Evolutionary conservation across 2,113 vertebrate genomes (phyloP).

Genomic region (Cyphomyrus discorhynchus): DNA sequence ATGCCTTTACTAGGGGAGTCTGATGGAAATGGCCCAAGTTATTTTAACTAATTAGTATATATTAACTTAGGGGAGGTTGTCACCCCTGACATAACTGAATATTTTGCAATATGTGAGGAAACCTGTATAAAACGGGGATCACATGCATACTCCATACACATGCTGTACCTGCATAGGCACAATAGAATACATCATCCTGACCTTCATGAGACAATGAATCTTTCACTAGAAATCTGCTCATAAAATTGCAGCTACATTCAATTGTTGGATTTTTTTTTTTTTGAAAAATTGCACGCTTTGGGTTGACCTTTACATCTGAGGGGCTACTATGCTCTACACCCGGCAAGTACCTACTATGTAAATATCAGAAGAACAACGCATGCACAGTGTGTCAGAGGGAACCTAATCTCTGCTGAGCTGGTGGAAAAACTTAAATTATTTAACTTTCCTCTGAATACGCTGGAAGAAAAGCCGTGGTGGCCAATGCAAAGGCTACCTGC

Average conservation of each 20-base stretch:
- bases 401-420: neutral
- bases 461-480: slow-evolving; percentile 25
- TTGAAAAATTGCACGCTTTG: neutral
- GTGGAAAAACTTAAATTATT: neutral
- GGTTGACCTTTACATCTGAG: neutral
- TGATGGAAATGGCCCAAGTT: neutral
- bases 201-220: neutral
- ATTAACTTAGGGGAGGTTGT: neutral
- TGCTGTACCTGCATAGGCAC: neutral
- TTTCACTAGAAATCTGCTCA: neutral
- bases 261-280: neutral
- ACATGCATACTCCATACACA: neutral
- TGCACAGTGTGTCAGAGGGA: neutral
- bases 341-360: neutral
- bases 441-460: rapidly evolving
- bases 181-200: neutral
- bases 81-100: neutral
- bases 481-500: slow-evolving; percentile 32
- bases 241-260: neutral
- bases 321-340: neutral
- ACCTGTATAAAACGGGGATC: neutral
- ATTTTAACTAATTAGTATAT: neutral
- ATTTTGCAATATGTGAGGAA: neutral
- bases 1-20: neutral
- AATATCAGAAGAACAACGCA: neutral